A percentile compares a stretch with the other conserved stretches of the same genome.
Evolutionary conservation across 2,113 vertebrate species (phyloP).

Genomic region (Ivindomyrus marchei): DNA sequence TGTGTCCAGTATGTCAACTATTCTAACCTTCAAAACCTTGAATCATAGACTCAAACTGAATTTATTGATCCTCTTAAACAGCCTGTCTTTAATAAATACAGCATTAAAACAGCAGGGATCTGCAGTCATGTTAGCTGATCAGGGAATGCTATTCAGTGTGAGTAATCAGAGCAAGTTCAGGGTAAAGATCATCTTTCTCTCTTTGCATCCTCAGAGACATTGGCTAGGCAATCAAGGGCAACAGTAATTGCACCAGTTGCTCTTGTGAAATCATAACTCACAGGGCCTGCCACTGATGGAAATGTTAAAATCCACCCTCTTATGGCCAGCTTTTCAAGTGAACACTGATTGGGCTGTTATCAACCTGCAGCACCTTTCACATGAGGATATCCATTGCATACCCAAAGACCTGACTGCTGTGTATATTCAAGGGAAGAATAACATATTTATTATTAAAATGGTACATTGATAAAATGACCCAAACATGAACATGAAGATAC

Average conservation of each 20-base stretch:
- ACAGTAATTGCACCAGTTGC: conserved; percentile 51
- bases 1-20: conserved; percentile 60
- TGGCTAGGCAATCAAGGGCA: conserved; percentile 47
- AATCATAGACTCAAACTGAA: conserved; percentile 56
- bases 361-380: conserved; percentile 34
- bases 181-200: conserved; percentile 69
- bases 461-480: conserved; percentile 5
- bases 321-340: conserved; percentile 41
- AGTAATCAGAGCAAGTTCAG: conserved; percentile 68
- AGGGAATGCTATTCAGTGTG: conserved; percentile 54
- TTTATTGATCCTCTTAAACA: conserved; percentile 67
- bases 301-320: conserved; percentile 47
- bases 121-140: conserved; percentile 62
- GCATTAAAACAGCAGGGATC: conserved; percentile 64
- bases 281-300: conserved; percentile 44
- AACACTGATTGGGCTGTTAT: conserved; percentile 47
- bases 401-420: conserved; percentile 1
- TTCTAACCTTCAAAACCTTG: conserved; percentile 59
- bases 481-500: neutral
- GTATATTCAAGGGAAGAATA: conserved; percentile 8
- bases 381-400: conserved; percentile 29
- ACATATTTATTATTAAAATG: conserved; percentile 9
- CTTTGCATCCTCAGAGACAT: conserved; percentile 59
- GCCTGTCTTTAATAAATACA: conserved; percentile 69
- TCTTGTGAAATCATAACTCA: conserved; percentile 56